phyloP scores from a whole-genome alignment of 2,888 invertebrate genomes.

The Tyria jacobaeae region DNA sequence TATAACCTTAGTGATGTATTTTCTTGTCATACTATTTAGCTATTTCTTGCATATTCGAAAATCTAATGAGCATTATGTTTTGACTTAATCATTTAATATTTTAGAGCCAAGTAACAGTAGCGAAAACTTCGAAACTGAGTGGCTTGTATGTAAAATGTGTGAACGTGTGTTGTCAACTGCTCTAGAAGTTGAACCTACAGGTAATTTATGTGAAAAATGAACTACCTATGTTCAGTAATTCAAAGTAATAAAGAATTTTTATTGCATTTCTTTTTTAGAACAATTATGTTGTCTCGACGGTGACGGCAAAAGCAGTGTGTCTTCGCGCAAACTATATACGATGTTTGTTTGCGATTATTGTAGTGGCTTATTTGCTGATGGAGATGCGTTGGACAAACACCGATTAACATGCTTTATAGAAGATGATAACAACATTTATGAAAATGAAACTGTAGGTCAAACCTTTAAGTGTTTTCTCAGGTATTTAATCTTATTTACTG shows the following conservation, averaged over 20 bases:
- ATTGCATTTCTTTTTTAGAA: constrained; percentile 54
- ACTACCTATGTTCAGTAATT: neutral
- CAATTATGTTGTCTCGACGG: constrained; percentile 72
- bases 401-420: constrained; percentile 64
- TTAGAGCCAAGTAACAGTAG: constrained; percentile 57
- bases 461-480: constrained; percentile 1
- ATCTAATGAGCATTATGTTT: neutral
- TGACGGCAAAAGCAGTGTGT: constrained; percentile 66
- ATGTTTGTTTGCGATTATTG: constrained; percentile 81
- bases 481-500: neutral
- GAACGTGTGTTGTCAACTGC: constrained; percentile 78
- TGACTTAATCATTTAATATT: constrained; percentile 1
- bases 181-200: constrained; percentile 73
- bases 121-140: constrained; percentile 71
- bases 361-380: constrained; percentile 75
- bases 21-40: neutral
- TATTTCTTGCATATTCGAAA: neutral
- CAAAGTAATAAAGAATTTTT: neutral
- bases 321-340: constrained; percentile 65
- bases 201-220: constrained; percentile 51
- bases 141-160: constrained; percentile 77
- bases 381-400: constrained; percentile 74
- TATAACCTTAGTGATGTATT: neutral
- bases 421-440: constrained; percentile 52
- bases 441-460: constrained; percentile 49